Conservation (phyloP, 2,113 vertebrate species). For the Esox niger region DNA sequence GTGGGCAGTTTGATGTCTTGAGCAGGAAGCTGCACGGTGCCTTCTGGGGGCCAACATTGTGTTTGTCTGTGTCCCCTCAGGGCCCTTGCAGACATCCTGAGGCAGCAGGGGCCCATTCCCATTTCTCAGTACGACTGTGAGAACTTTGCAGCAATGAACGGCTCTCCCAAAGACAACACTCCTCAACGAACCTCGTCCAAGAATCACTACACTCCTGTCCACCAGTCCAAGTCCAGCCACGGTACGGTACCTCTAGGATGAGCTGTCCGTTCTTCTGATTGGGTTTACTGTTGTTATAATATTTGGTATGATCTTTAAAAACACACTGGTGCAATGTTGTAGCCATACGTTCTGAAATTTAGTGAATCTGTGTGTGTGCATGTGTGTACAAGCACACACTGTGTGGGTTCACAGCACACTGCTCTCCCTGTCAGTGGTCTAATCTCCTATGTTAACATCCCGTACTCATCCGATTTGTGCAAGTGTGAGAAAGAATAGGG, state of each 20-base stretch:
- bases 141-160: constrained; percentile 93
- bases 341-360: too few relatives aligned
- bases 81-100: constrained; percentile 96
- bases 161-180: constrained; percentile 96
- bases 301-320: too few relatives aligned
- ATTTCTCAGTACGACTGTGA: constrained; percentile 98
- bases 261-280: not conserved
- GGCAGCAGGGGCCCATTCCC: constrained; percentile 98
- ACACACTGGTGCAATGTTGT: too few relatives aligned
- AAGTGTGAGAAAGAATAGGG: not conserved
- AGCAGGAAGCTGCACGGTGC: not conserved
- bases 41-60: not conserved
- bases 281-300: too few relatives aligned
- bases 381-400: constrained; percentile 4
- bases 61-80: constrained; percentile 65
- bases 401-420: constrained; percentile 23
- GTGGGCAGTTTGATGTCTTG: not conserved
- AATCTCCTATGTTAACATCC: constrained; percentile 57
- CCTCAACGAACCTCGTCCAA: constrained; percentile 91
- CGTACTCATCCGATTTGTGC: constrained; percentile 65
- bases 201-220: constrained; percentile 96
- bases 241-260: constrained; percentile 62
- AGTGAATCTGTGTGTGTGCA: not conserved
- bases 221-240: constrained; percentile 89
- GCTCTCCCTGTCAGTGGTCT: constrained; percentile 44